Evolutionary conservation across 2,113 vertebrate species (phyloP).

Genomic region (Columba janthina): DNA sequence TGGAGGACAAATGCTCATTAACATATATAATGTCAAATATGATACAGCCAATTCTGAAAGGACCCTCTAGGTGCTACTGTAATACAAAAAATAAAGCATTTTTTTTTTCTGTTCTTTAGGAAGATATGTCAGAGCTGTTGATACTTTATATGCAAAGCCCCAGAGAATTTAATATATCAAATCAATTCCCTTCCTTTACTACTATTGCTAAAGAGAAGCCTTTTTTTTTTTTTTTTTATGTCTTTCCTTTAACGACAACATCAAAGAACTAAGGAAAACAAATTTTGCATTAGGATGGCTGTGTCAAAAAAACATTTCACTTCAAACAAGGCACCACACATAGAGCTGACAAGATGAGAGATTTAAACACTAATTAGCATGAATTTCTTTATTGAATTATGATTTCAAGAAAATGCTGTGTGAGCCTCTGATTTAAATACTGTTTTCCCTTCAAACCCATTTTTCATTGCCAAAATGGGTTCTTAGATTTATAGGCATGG

Average conservation of each 20-base stretch:
- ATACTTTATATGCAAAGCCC: not conserved
- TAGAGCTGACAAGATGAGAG: constrained; percentile 24
- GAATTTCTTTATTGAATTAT: constrained; percentile 19
- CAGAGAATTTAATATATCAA: not conserved
- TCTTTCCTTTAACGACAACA: constrained; percentile 15
- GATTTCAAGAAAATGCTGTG: constrained; percentile 15
- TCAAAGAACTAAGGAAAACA: constrained; percentile 42
- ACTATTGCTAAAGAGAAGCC: not conserved
- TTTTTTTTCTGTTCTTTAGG: not conserved
- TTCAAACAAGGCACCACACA: constrained; percentile 35
- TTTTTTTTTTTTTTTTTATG: not conserved
- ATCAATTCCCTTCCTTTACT: not conserved
- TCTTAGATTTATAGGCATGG: not conserved
- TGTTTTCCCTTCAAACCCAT: not conserved
- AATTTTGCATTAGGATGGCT: constrained; percentile 20
- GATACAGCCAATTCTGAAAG: not conserved
- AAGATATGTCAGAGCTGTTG: not conserved
- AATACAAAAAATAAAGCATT: not conserved
- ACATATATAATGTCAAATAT: not conserved
- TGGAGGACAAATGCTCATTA: not conserved
- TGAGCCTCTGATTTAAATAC: constrained; percentile 35
- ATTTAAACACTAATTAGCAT: constrained; percentile 50
- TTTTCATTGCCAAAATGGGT: not conserved
- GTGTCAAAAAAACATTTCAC: constrained; percentile 12
- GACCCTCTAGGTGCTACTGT: not conserved